Evolutionary conservation across 2,113 vertebrate species (phyloP), one percentile per base, ranked within the genome.

Genomic region (Motacilla alba): DNA sequence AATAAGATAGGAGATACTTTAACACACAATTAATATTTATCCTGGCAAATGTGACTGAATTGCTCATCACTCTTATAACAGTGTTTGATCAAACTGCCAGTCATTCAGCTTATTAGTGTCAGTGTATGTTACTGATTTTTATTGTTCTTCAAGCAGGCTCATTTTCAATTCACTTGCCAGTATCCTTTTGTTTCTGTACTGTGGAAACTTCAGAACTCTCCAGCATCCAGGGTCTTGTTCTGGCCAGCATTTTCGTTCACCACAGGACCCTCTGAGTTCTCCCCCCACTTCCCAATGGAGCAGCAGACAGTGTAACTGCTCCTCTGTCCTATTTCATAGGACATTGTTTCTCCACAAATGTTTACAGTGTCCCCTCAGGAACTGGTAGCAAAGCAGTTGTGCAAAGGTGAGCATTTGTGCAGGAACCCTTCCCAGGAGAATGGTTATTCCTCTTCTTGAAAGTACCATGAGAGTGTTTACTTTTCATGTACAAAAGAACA

Each of bases 81-180:
- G 55, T 58, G 19, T 85, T 93, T 87, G 81, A 82, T 89, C 68
- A 94, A 96, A 41, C 91, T 90, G 93, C 68, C 95, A 96, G 80
- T 97, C 93, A 94, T 64, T 87, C 89, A 87, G 89, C 78, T 95
- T 89, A 77, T 95, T 94, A 93, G 67, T 77, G 93, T 91, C 91
- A 95, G 13, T 50, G 64, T 77, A 85, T 90, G 70, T 91, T 91
- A 79, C 81, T 69, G 87, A 85, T 87, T 82, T 60, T 58, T 82
- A 66, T 64, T 93, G 47, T 68, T 88, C 33, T 95, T 89, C 69
- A 33, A 79, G 55, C 58, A 80, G 53, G 35, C 74, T 53, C 1
- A 62, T 81, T 91, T 87, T 81, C 35, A 74, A 28, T 81, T 92
- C 37, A 14, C 37, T 89, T 89, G 33, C n/a, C 53, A 49, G 26